phyloP scores from a whole-genome alignment of 2,797 vertebrate genomes.

The Vireo griseus region DNA sequence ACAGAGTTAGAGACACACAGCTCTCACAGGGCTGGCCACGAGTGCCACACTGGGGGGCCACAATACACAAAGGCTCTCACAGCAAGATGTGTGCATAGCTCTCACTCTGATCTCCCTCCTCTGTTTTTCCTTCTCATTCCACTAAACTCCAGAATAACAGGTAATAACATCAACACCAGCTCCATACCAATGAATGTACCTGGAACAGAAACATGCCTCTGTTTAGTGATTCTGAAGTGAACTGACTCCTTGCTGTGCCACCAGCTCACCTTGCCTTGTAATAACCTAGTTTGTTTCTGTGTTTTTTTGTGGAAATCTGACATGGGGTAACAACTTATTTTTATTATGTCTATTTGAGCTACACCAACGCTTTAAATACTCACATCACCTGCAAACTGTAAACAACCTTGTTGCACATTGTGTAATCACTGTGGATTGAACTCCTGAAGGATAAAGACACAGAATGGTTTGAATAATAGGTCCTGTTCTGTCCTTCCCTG shows the following conservation, averaged over 20 bases:
- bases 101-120: background rate
- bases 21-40: background rate
- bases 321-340: background rate
- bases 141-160: background rate
- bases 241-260: background rate
- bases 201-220: background rate
- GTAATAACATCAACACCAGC: background rate
- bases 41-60: background rate
- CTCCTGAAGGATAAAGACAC: background rate
- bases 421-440: background rate
- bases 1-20: background rate
- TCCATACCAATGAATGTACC: background rate
- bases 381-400: background rate
- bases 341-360: background rate
- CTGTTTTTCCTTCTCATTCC: background rate
- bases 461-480: background rate
- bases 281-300: background rate
- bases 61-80: background rate
- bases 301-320: background rate
- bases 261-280: background rate
- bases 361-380: background rate
- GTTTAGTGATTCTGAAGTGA: background rate
- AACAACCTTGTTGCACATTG: background rate
- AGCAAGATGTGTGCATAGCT: background rate
- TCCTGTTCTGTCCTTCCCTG: background rate